These are phyloP conservation scores for Calephelis virginiensis DNA, from an alignment of 1,140 invertebrate genomes.

Conservation along the genomic window DNA sequence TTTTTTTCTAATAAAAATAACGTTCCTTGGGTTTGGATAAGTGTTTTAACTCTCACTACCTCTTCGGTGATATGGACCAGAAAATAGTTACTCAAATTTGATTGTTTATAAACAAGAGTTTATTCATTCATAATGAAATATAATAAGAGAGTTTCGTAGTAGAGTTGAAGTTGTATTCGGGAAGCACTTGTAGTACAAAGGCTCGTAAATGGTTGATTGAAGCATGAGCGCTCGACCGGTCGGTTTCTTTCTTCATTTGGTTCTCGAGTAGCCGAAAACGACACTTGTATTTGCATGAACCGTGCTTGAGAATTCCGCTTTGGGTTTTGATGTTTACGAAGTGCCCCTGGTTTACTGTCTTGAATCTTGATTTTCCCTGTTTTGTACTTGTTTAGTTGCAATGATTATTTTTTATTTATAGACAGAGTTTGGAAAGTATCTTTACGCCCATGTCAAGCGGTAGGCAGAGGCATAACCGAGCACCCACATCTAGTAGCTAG, in stretches of 20 bases:
- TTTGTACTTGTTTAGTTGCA: too few species aligned
- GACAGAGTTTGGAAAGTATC: too few species aligned
- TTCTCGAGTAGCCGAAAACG: slow-evolving; percentile 70
- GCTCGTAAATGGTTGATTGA: slow-evolving; percentile 73
- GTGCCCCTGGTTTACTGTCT: slow-evolving; percentile 2
- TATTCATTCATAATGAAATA: too few species aligned
- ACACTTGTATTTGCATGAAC: slow-evolving; percentile 71
- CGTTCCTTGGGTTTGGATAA: too few species aligned
- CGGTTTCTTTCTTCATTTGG: slow-evolving; percentile 73
- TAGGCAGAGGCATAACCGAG: too few species aligned
- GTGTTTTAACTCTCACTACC: too few species aligned
- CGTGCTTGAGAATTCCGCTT: slow-evolving; percentile 51
- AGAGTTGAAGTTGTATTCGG: slow-evolving; percentile 36
- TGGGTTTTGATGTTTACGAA: slow-evolving; percentile 39
- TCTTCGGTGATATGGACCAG: too few species aligned
- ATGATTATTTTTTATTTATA: too few species aligned
- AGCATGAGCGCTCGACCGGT: slow-evolving; percentile 67
- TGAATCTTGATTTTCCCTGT: neutral
- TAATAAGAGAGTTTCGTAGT: neutral
- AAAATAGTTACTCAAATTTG: neutral
- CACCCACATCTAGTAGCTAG: too few species aligned
- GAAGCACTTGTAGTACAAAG: slow-evolving; percentile 61
- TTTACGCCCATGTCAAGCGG: too few species aligned
- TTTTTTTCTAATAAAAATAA: too few species aligned
- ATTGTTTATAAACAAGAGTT: slow-evolving; percentile 4